Percentiles rank a stretch among this genome's conserved stretches.
These are phyloP conservation scores for Diachasma alloeum DNA, from an alignment of 1,140 invertebrate species.

Conservation along the genomic window DNA sequence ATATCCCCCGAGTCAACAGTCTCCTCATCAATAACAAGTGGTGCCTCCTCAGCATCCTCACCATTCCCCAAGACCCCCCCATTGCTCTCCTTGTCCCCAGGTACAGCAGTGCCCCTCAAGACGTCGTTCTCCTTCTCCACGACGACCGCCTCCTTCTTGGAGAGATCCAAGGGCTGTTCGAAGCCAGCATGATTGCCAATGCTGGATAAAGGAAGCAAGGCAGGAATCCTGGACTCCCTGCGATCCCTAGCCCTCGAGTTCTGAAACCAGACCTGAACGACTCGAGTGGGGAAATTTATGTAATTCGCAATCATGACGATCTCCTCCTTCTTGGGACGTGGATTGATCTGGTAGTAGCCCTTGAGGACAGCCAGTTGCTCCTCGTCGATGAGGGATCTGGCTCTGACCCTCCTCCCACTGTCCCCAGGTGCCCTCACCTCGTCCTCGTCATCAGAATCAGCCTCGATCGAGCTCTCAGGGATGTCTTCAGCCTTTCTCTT, in stretches of 20 bases:
- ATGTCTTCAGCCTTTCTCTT: slow-evolving; percentile 58
- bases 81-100: slow-evolving; percentile 44
- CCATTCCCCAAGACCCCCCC: slow-evolving; percentile 28
- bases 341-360: slow-evolving; percentile 87
- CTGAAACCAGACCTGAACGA: slow-evolving; percentile 97
- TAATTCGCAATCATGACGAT: slow-evolving; percentile 88
- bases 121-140: slow-evolving; percentile 51
- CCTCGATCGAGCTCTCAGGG: slow-evolving; percentile 57
- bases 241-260: slow-evolving; percentile 94
- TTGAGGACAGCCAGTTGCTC: slow-evolving; percentile 90
- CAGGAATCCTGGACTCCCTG: slow-evolving; percentile 72
- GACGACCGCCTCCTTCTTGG: slow-evolving; percentile 74
- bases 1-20: slow-evolving; percentile 69
- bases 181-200: slow-evolving; percentile 57
- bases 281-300: slow-evolving; percentile 88
- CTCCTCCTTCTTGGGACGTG: slow-evolving; percentile 92
- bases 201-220: slow-evolving; percentile 67
- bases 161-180: slow-evolving; percentile 88
- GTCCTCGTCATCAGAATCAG: slow-evolving; percentile 68
- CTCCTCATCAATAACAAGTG: slow-evolving; percentile 61
- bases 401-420: slow-evolving; percentile 78
- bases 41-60: slow-evolving; percentile 58
- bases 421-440: slow-evolving; percentile 58
- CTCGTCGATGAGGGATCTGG: slow-evolving; percentile 92
- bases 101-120: slow-evolving; percentile 48